phyloP scores from a whole-genome alignment of 2,113 vertebrate genomes.

The Amblyopsis rosae region DNA sequence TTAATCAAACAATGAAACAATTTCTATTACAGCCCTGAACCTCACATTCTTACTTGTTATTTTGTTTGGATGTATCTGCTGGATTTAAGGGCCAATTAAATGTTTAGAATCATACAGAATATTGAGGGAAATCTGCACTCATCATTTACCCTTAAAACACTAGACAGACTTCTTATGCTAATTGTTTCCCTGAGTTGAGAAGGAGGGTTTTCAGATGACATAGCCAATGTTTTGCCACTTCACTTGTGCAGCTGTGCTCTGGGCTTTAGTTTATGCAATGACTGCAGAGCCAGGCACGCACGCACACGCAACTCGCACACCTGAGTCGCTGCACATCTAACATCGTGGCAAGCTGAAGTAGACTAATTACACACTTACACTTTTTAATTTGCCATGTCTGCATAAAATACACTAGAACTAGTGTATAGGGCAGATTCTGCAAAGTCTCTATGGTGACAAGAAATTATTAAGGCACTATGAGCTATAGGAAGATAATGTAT shows the following conservation, averaged over 20 bases:
- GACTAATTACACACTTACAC: slow-evolving; percentile 56
- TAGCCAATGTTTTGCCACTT: slow-evolving; percentile 50
- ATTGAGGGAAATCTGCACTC: no score
- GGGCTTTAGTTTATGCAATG: slow-evolving; percentile 69
- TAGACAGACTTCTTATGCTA: slow-evolving; percentile 20
- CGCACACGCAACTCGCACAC: slow-evolving; percentile 12
- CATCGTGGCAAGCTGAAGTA: slow-evolving; percentile 47
- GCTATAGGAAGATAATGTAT: not conserved
- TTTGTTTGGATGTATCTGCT: no score
- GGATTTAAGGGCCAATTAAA: no score
- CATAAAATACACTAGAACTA: slow-evolving; percentile 8
- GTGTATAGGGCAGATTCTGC: slow-evolving; percentile 13
- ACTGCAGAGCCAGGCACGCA: slow-evolving; percentile 57
- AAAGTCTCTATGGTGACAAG: not conserved
- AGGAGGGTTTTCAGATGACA: slow-evolving; percentile 48
- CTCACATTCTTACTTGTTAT: no score
- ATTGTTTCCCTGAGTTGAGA: slow-evolving; percentile 35
- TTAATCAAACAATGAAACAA: no score
- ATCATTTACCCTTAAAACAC: not conserved
- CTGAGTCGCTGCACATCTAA: slow-evolving; percentile 52
- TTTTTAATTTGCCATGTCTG: slow-evolving; percentile 54
- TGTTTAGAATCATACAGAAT: no score
- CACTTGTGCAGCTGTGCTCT: slow-evolving; percentile 61
- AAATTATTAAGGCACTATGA: not conserved
- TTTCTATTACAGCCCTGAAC: no score